A percentile compares a stretch with the other conserved stretches of the same genome.
These are phyloP conservation scores for Xanthorhoe spadicearia DNA, from an alignment of 2,888 invertebrate genomes.

Conservation along the genomic window DNA sequence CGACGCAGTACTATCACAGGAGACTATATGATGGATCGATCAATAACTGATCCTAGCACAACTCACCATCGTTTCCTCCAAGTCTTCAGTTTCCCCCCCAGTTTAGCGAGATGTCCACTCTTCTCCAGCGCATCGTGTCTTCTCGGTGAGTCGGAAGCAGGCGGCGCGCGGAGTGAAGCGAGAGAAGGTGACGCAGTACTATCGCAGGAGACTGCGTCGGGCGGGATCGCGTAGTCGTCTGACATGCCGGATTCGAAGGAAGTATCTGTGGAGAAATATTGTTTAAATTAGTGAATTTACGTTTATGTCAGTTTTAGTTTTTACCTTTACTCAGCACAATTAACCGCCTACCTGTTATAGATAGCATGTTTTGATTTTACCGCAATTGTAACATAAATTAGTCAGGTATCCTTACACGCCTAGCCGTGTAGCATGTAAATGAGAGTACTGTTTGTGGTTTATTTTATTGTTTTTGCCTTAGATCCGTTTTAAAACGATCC, in stretches of 20 bases:
- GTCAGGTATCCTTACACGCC: too few relatives aligned
- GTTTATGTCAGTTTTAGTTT: too few relatives aligned
- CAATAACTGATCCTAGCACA: too few relatives aligned
- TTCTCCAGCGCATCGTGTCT: constrained; percentile 93
- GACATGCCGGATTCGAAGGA: constrained; percentile 97
- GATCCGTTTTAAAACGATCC: too few relatives aligned
- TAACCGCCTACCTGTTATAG: too few relatives aligned
- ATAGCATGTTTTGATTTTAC: too few relatives aligned
- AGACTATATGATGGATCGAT: too few relatives aligned
- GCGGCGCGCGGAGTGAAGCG: constrained; percentile 76
- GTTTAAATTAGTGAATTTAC: background rate
- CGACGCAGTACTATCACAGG: constrained; percentile 91
- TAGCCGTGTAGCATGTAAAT: too few relatives aligned
- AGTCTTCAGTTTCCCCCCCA: constrained; percentile 97
- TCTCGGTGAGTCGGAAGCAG: constrained; percentile 70
- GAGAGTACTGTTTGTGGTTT: too few relatives aligned
- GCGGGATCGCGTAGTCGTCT: constrained; percentile 98
- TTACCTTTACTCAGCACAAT: too few relatives aligned
- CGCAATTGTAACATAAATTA: too few relatives aligned
- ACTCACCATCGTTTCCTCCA: constrained; percentile 96
- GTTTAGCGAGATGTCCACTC: constrained; percentile 93
- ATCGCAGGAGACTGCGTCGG: constrained; percentile 94
- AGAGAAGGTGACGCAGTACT: constrained; percentile 91
- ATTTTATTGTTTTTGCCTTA: too few relatives aligned
- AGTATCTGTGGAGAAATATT: constrained; percentile 85